These are phyloP conservation scores for Clistopyga incitator DNA, from an alignment of 2,888 invertebrate genomes.

Conservation along the genomic window DNA sequence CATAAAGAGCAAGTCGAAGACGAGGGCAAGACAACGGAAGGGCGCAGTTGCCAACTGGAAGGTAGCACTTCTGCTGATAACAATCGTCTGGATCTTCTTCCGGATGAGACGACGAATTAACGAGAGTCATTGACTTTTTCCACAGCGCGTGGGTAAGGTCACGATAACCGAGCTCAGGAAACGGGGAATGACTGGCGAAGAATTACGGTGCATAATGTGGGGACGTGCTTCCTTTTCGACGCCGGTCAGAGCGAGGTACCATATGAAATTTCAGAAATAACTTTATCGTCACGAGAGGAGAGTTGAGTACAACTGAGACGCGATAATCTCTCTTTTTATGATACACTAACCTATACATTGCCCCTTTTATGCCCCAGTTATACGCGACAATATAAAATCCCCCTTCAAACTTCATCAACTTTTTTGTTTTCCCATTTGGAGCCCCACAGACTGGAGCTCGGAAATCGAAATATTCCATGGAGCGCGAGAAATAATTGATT, in stretches of 20 bases:
- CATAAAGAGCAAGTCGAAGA: constrained; percentile 98
- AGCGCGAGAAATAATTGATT: not conserved
- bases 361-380: not conserved
- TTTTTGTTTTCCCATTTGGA: not conserved
- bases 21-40: constrained; percentile 97
- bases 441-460: not conserved
- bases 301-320: not conserved
- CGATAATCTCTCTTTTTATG: not conserved
- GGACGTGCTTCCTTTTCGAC: constrained; percentile 95
- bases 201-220: constrained; percentile 95
- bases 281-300: not conserved
- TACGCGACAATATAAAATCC: not conserved
- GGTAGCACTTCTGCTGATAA: constrained; percentile 83
- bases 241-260: constrained; percentile 90
- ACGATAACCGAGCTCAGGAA: constrained; percentile 93
- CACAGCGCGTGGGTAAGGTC: constrained; percentile 93
- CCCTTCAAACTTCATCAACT: not conserved
- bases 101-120: constrained; percentile 24
- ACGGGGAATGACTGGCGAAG: constrained; percentile 94
- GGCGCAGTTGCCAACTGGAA: constrained; percentile 99
- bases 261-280: constrained; percentile 22
- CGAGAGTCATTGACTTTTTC: constrained; percentile 43
- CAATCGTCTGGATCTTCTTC: constrained; percentile 1
- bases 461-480: not conserved
- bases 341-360: not conserved